Base-by-base conservation (phyloP, 2,797 vertebrate genomes). In the Tokudaia muenninki region DNA sequence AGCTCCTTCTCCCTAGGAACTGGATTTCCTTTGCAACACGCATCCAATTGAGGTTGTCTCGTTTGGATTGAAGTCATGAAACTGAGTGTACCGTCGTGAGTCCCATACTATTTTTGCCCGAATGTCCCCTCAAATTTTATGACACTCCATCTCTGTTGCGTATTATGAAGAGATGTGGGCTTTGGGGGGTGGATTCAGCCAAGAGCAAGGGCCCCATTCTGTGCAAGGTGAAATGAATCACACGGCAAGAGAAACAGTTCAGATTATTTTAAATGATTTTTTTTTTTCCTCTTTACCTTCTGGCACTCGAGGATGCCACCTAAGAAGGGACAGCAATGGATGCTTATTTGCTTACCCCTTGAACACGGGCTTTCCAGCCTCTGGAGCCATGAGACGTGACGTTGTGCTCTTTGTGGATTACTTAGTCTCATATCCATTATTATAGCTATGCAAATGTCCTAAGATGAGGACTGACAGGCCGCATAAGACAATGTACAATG, bases 1-100 rank as follows among this genome's bases (percentile, higher is more conserved):
- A 83, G 77, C 83, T 75, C 44, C 11, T 91, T 93, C 21, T 77
- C 67, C 29, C 80, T 78, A 90, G 84, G 5, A 80, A 55, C 34
- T 41, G 12, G 10, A 81, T 91, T 92, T 93, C 79, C 92, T 94
- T 77, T 67, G 59, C 44, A 78, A 92, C 88, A 93, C n/a, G 29
- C 41, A 57, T 17, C 91, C 80, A 87, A 79, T 9, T 47, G 44
- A 92, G 90, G 79, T 24, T 65, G 77, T 91, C 78, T 96, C 75
- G 21, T 4, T 77, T 10, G 61, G 77, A 65, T 44, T 17, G 10
- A 41, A 93, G 21, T 41, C 26, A 0, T 92, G 82, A 93, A 90
- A 84, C 57, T 63, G 26, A 80, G 57, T n/a, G 31, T 13, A n/a
- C 17, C 24, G 16, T 47, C 52, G 31, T 26, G 74, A 87, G 22